A percentile compares a stretch with the other conserved stretches of the same genome.
phyloP scores from a whole-genome alignment of 2,797 vertebrate species.

The Pangasius macronema region DNA sequence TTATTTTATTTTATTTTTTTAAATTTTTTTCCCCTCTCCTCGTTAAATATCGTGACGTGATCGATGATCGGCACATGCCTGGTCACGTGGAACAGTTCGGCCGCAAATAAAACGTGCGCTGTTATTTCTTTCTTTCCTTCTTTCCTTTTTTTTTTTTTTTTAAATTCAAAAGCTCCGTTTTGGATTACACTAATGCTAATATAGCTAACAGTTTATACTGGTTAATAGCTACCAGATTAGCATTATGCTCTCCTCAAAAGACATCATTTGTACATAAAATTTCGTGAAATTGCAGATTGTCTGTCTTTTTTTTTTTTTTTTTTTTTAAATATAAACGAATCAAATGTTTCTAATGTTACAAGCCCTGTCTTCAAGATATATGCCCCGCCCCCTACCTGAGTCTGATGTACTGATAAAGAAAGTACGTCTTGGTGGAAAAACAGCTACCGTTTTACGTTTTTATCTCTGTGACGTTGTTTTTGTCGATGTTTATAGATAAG shows the following conservation, averaged over 20 bases:
- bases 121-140: too few relatives aligned
- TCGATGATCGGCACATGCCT: conserved; percentile 9
- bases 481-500: not conserved
- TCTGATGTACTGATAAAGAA: not conserved
- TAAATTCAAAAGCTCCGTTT: not conserved
- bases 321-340: not conserved
- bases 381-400: not conserved
- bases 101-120: not conserved
- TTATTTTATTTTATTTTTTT: not conserved
- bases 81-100: conserved; percentile 22
- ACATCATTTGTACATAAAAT: not conserved
- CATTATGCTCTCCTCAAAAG: not conserved
- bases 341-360: not conserved
- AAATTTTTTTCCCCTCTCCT: not conserved
- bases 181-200: conserved; percentile 16
- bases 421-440: not conserved
- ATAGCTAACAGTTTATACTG: not conserved
- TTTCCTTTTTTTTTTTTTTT: not conserved
- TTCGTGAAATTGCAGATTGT: not conserved
- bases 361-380: not conserved
- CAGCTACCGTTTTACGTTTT: not conserved
- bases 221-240: conserved; percentile 25
- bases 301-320: not conserved
- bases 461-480: not conserved
- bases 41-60: not conserved